phyloP scores from a whole-genome alignment of 2,888 invertebrate species.

The Anagyrus pseudococci region DNA sequence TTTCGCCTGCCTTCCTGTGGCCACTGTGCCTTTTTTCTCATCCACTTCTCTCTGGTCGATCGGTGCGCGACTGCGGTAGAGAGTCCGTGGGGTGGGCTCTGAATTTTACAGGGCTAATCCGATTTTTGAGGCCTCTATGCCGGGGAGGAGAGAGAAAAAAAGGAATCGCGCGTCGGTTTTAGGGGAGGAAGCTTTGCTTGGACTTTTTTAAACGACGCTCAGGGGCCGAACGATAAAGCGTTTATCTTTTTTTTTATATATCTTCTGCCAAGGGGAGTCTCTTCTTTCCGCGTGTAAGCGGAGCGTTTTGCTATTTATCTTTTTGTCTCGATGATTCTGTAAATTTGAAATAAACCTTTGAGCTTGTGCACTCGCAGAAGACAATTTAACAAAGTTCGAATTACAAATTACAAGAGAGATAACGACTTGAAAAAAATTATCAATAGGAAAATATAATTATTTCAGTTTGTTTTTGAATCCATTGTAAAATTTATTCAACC shows the following conservation, averaged over 20 bases:
- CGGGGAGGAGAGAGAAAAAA: neutral
- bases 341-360: too few relatives aligned
- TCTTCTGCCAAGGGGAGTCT: neutral
- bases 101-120: constrained; percentile 30
- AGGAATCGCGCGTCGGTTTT: too few relatives aligned
- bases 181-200: neutral
- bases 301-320: neutral
- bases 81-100: too few relatives aligned
- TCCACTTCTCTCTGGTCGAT: too few relatives aligned
- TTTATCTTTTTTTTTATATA: constrained; percentile 23
- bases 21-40: constrained; percentile 40
- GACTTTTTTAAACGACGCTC: neutral
- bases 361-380: neutral
- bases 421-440: too few relatives aligned
- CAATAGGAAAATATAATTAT: too few relatives aligned
- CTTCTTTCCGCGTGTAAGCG: neutral
- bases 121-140: constrained; percentile 25
- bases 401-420: too few relatives aligned
- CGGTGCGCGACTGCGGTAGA: neutral
- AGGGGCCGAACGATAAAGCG: constrained; percentile 21
- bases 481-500: too few relatives aligned
- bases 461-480: too few relatives aligned
- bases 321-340: too few relatives aligned
- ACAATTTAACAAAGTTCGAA: too few relatives aligned
- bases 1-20: neutral